Percentiles rank a stretch among this genome's conserved stretches.
Evolutionary conservation across 2,888 invertebrate species (phyloP).

Genomic region (Athetis lepigone): DNA sequence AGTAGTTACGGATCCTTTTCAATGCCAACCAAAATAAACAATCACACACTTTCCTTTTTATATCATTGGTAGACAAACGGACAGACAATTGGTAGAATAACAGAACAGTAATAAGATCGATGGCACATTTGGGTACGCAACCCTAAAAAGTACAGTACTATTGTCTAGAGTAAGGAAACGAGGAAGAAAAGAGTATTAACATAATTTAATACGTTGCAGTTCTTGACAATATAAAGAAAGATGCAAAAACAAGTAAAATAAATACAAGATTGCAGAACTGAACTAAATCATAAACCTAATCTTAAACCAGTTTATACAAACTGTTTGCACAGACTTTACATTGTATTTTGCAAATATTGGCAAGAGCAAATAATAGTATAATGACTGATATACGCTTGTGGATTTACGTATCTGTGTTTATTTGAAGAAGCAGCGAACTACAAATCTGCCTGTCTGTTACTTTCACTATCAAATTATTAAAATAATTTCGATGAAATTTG

Average conservation of each 20-base stretch:
- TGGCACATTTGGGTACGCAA: no score
- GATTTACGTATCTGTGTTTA: not conserved
- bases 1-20: no score
- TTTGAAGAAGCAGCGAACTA: not conserved
- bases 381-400: not conserved
- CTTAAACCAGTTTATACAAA: not conserved
- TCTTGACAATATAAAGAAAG: not conserved
- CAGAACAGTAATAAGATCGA: no score
- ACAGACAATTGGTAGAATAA: no score
- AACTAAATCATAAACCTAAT: not conserved
- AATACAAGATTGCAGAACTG: not conserved
- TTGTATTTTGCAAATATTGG: slow-evolving; percentile 4
- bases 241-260: not conserved
- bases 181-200: not conserved
- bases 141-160: no score
- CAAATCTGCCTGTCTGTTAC: no score
- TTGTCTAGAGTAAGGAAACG: not conserved
- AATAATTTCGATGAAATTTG: no score
- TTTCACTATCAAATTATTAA: no score
- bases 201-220: not conserved
- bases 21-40: no score
- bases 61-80: no score
- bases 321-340: not conserved
- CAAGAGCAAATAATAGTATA: slow-evolving; percentile 1
- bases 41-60: no score